Conservation (phyloP, 2,888 invertebrate species). For the Cartodere bifasciata region DNA sequence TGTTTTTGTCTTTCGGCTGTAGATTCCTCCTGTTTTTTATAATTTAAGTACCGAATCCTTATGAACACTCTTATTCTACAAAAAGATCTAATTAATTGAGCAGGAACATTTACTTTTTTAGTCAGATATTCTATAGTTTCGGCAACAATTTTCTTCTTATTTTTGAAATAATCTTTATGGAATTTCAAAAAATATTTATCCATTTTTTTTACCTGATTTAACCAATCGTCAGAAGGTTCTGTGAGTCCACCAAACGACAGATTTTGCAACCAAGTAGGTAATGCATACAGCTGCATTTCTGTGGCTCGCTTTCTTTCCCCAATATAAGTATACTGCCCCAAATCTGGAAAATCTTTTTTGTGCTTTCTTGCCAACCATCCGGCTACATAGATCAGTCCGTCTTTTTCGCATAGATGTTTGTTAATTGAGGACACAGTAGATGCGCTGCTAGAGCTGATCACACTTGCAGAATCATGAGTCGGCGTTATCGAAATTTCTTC, state of each 20-base stretch:
- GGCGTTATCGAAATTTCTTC: background rate
- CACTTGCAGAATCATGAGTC: background rate
- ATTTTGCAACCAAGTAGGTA: slow-evolving; percentile 1
- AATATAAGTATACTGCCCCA: slow-evolving; percentile 2
- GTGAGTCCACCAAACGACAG: background rate
- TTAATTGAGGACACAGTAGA: background rate
- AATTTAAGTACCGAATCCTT: background rate
- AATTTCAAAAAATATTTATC: background rate
- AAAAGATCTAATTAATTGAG: background rate
- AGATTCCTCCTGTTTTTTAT: background rate
- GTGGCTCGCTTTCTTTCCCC: too few species aligned
- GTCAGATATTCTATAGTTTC: background rate
- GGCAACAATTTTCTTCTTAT: slow-evolving; percentile 1
- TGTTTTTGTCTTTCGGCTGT: background rate
- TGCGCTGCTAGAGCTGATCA: background rate
- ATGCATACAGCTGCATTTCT: background rate
- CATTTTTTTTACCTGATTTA: background rate
- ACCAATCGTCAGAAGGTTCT: background rate
- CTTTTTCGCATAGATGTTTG: background rate
- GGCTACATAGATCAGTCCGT: slow-evolving; percentile 1
- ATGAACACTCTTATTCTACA: background rate
- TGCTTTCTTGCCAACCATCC: background rate
- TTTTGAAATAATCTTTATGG: too few species aligned
- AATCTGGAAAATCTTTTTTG: background rate
- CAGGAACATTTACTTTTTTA: background rate